Percentiles rank a stretch among this genome's conserved stretches.
phyloP scores from a whole-genome alignment of 2,888 invertebrate genomes.

The Altica lythri region DNA sequence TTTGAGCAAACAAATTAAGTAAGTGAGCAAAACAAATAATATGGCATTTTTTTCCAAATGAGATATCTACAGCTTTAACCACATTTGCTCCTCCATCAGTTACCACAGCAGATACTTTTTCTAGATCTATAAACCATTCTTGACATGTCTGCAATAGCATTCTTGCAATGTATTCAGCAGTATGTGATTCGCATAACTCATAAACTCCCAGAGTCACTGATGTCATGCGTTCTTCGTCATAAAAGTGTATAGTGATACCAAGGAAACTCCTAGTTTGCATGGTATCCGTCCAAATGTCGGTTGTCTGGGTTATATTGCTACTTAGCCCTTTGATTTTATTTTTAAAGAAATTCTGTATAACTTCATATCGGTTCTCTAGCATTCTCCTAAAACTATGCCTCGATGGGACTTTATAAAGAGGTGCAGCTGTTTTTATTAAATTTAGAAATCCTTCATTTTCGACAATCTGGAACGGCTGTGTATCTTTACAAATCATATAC shows the following conservation, averaged over 20 bases:
- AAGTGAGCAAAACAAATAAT: conserved; percentile 37
- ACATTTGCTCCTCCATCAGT: conserved; percentile 17
- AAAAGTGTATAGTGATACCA: conserved; percentile 29
- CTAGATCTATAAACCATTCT: not conserved
- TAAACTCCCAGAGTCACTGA: conserved; percentile 23
- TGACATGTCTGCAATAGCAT: conserved; percentile 1
- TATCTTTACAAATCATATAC: too few species aligned
- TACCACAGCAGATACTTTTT: conserved; percentile 7
- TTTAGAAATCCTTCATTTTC: too few species aligned
- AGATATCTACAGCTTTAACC: conserved; percentile 9
- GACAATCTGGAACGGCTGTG: too few species aligned
- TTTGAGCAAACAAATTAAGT: conserved; percentile 28
- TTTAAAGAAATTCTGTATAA: too few species aligned
- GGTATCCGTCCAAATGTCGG: conserved; percentile 36
- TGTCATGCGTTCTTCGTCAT: too few species aligned
- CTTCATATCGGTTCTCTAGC: too few species aligned
- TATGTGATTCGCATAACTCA: conserved; percentile 18
- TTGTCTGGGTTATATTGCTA: conserved; percentile 31
- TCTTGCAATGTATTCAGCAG: conserved; percentile 10
- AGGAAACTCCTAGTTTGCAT: conserved; percentile 32
- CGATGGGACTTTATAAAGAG: too few species aligned
- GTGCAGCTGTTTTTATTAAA: too few species aligned
- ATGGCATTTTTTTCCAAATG: conserved; percentile 25
- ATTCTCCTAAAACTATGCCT: too few species aligned
- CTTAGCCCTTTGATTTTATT: too few species aligned